Conservation (phyloP, 2,797 vertebrate species). For the Prunella strophiata region DNA sequence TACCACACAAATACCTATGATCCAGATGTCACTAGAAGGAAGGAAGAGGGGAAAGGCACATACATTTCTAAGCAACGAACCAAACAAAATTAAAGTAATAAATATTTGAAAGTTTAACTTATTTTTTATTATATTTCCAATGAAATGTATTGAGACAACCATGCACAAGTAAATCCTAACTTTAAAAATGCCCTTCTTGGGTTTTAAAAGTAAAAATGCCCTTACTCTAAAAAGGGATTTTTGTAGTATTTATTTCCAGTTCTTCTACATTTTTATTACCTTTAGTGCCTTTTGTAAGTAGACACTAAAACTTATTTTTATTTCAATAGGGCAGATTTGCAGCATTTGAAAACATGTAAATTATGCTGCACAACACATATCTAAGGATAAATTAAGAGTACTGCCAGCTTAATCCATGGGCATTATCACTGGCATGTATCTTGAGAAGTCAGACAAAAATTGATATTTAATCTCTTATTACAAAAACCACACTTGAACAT, state of each 20-base stretch:
- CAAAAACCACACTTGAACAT: neutral
- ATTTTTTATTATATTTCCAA: neutral
- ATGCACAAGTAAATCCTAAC: neutral
- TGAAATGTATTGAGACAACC: neutral
- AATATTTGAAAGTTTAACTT: neutral
- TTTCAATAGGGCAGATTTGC: neutral
- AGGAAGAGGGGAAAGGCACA: neutral
- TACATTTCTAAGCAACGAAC: neutral
- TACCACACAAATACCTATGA: neutral
- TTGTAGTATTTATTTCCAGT: neutral
- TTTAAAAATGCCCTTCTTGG: neutral
- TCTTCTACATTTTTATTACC: neutral
- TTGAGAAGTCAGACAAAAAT: neutral
- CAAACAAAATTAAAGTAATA: neutral
- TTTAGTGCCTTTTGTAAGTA: neutral
- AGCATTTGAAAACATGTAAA: neutral
- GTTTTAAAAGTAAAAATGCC: neutral
- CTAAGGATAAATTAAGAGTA: neutral
- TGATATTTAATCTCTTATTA: neutral
- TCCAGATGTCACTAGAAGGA: neutral
- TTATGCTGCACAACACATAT: neutral
- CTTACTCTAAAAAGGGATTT: neutral
- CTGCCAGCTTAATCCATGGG: neutral
- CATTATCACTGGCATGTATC: neutral
- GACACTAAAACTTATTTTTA: neutral